Evolutionary conservation across 2,797 vertebrate genomes (phyloP).

Genomic region (Xiphorhynchus erythropygius): DNA sequence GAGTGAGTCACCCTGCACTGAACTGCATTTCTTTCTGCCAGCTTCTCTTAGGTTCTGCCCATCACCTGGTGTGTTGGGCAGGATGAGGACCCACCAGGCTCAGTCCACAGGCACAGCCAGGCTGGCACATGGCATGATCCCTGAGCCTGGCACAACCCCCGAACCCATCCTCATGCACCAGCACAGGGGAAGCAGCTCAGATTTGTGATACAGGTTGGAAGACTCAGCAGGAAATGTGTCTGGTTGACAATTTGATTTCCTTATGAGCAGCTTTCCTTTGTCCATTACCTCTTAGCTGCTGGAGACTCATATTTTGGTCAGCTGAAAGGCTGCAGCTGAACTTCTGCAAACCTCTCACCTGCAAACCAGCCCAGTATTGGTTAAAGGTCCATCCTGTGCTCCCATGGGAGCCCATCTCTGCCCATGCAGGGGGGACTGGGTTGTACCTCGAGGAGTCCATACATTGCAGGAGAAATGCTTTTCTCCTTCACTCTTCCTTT

Average conservation of each 20-base stretch:
- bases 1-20: too few species aligned
- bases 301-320: conserved; percentile 13
- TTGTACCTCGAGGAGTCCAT: rapidly evolving
- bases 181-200: neutral
- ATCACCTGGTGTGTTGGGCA: too few species aligned
- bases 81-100: too few species aligned
- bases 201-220: neutral
- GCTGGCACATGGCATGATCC: too few species aligned
- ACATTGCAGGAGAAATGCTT: rapidly evolving
- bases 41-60: too few species aligned
- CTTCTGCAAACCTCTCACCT: neutral
- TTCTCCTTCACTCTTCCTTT: neutral
- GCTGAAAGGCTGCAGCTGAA: conserved; percentile 15
- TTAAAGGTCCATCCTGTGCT: rapidly evolving
- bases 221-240: neutral
- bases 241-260: neutral
- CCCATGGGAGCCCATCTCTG: neutral
- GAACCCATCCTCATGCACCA: rapidly evolving
- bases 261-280: neutral
- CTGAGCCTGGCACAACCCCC: neutral
- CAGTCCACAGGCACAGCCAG: too few species aligned
- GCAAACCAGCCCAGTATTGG: neutral
- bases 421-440: rapidly evolving
- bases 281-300: conserved; percentile 9
- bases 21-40: too few species aligned